Evolutionary conservation across 2,113 vertebrate species (phyloP).

Genomic region (Marmota flaviventris): DNA sequence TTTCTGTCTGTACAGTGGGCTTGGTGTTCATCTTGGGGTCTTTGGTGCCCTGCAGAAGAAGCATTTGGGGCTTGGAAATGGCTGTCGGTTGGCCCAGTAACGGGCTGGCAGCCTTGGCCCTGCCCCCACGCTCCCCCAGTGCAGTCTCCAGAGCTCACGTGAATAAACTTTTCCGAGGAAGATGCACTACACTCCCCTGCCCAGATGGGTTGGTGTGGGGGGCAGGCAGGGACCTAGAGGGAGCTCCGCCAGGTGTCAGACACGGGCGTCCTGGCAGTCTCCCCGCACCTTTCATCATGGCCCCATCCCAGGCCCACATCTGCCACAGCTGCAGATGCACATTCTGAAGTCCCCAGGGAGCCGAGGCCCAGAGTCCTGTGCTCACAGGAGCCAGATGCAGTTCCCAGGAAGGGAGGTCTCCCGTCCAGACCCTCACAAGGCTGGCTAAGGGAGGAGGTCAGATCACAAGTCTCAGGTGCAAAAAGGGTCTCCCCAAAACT

Average conservation of each 20-base stretch:
- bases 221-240: background rate
- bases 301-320: background rate
- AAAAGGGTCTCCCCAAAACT: background rate
- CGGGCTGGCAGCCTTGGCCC: background rate
- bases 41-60: background rate
- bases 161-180: constrained; percentile 18
- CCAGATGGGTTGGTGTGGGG: background rate
- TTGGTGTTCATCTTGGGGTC: background rate
- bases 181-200: background rate
- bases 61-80: background rate
- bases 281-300: background rate
- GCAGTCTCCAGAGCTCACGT: background rate
- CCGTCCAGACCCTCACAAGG: background rate
- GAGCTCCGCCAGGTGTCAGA: background rate
- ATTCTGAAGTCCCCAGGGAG: background rate
- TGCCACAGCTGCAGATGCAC: constrained; percentile 34
- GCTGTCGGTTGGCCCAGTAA: background rate
- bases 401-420: background rate
- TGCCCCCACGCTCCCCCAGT: background rate
- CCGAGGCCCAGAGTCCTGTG: background rate
- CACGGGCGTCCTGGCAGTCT: background rate
- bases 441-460: background rate
- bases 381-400: constrained; percentile 30
- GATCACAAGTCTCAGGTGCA: background rate
- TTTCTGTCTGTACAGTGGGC: constrained; percentile 26